These are phyloP conservation scores for Pseudorhiza aurosa DNA, from an alignment of 30 jellyfish, hydroid and myxozoan species.

Conservation along the genomic window DNA sequence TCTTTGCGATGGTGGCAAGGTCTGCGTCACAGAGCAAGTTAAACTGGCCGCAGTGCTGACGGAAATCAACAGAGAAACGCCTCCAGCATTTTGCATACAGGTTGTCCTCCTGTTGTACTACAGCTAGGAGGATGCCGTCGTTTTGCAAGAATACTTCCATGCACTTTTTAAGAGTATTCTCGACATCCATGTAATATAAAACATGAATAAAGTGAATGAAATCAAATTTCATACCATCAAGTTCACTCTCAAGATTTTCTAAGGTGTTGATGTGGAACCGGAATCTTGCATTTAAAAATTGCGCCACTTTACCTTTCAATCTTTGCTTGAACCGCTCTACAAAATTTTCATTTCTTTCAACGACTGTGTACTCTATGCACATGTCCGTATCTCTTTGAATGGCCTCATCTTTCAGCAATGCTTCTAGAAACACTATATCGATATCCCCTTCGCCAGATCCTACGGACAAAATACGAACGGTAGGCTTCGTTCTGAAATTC, in stretches of 20 bases:
- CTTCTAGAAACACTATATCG: constrained; percentile 34
- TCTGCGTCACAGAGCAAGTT: constrained; percentile 36
- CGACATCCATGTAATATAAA: constrained; percentile 63
- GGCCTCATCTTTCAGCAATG: constrained; percentile 3
- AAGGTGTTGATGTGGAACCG: constrained; percentile 15
- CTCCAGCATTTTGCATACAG: constrained; percentile 57
- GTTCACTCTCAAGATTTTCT: constrained; percentile 17
- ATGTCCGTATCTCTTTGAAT: background rate
- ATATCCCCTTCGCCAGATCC: constrained; percentile 81
- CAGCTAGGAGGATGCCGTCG: constrained; percentile 48
- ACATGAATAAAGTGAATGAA: constrained; percentile 41
- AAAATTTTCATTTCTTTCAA: constrained; percentile 55
- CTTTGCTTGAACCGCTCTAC: constrained; percentile 39
- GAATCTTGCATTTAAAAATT: constrained; percentile 18
- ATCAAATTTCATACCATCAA: background rate
- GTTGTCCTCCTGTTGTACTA: constrained; percentile 63
- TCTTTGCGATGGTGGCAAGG: constrained; percentile 35
- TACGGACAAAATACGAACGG: constrained; percentile 29
- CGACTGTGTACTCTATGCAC: constrained; percentile 29
- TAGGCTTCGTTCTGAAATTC: background rate
- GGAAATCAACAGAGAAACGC: constrained; percentile 9
- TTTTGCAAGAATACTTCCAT: constrained; percentile 27
- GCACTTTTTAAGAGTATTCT: constrained; percentile 28
- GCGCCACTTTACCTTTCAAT: constrained; percentile 1
- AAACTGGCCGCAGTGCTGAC: constrained; percentile 34